These are phyloP conservation scores for Sebastes itinus DNA, from an alignment of 2,797 vertebrate species.

Conservation along the genomic window DNA sequence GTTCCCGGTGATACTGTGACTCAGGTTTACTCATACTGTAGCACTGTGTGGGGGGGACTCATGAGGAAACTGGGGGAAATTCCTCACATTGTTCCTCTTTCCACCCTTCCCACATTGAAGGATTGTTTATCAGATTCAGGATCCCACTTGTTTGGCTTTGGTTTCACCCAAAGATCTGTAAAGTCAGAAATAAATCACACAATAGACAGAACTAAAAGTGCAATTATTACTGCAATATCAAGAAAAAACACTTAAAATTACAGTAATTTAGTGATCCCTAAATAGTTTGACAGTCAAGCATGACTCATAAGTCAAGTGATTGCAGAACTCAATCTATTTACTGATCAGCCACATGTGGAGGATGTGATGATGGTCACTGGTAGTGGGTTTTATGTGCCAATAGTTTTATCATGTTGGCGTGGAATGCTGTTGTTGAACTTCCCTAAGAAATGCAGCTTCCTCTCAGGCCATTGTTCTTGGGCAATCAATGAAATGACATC, in stretches of 20 bases:
- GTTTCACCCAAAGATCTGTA: not conserved
- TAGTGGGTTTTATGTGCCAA: slow-evolving; percentile 22
- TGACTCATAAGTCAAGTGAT: not conserved
- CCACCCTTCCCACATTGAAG: slow-evolving; percentile 16
- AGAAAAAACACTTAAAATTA: not conserved
- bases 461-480: slow-evolving; percentile 73
- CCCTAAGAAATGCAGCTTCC: slow-evolving; percentile 64
- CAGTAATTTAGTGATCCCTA: not conserved
- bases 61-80: slow-evolving; percentile 63
- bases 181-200: not conserved
- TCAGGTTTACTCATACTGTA: not conserved
- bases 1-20: not conserved
- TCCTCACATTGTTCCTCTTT: slow-evolving; percentile 71
- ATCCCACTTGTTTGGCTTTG: not conserved
- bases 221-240: not conserved
- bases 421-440: slow-evolving; percentile 64
- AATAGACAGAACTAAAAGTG: not conserved
- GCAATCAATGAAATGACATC: slow-evolving; percentile 74
- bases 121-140: slow-evolving; percentile 1
- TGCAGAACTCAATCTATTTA: not conserved
- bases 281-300: not conserved
- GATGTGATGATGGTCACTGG: not conserved
- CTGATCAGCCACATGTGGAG: not conserved
- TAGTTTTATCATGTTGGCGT: slow-evolving; percentile 35
- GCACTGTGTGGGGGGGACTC: slow-evolving; percentile 8